These are phyloP conservation scores for Ceyx cyanopectus DNA, from an alignment of 2,113 vertebrate genomes.

Conservation along the genomic window DNA sequence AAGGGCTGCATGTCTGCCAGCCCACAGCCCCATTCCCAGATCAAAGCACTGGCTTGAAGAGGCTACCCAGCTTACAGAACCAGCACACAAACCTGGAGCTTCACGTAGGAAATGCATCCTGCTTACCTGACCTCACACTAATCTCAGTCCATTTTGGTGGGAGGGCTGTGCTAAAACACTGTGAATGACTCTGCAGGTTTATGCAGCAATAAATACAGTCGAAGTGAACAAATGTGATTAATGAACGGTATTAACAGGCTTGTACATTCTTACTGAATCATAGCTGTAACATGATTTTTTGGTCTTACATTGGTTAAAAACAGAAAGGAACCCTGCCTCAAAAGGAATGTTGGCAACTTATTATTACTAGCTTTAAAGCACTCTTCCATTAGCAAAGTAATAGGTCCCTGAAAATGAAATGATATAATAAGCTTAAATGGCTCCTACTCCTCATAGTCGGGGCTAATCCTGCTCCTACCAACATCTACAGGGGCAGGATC, in stretches of 20 bases:
- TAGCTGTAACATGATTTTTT: conserved; percentile 54
- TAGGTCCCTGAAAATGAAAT: conserved; percentile 71
- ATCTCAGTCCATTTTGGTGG: conserved; percentile 12
- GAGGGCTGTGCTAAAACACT: conserved; percentile 36
- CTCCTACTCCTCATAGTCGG: conserved; percentile 50
- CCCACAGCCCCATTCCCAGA: background rate
- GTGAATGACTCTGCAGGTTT: conserved; percentile 23
- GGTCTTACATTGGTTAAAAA: conserved; percentile 65
- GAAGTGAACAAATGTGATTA: conserved; percentile 4
- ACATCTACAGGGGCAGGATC: background rate
- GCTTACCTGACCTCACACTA: conserved; percentile 28
- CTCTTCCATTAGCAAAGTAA: conserved; percentile 50
- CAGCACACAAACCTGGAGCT: background rate
- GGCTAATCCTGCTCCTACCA: conserved; percentile 18
- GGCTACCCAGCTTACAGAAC: background rate
- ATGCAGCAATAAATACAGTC: conserved; percentile 70
- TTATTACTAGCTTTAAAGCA: conserved; percentile 58
- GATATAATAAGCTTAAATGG: conserved; percentile 10
- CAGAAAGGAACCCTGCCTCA: conserved; percentile 52
- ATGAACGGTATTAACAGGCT: conserved; percentile 28
- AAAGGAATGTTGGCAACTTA: conserved; percentile 13
- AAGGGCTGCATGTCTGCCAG: background rate
- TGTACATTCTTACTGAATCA: conserved; percentile 42
- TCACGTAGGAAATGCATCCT: background rate
- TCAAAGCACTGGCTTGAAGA: background rate